Percentiles rank a stretch among this genome's conserved stretches.
Conservation (phyloP, 2,113 vertebrate species). For the Struthio camelus region DNA sequence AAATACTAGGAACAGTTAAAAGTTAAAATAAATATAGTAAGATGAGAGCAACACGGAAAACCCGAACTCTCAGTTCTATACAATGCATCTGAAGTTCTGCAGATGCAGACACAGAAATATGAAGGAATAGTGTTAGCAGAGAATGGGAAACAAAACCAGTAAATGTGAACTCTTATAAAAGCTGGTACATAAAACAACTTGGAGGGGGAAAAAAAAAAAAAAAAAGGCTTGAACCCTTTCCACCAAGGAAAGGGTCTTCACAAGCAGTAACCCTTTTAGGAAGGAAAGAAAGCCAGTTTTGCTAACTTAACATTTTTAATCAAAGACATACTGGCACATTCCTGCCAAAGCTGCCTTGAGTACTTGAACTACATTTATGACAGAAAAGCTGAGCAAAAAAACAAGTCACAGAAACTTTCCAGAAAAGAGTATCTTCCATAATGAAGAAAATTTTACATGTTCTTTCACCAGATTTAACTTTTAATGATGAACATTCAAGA, state of each 20-base stretch:
- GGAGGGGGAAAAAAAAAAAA: background rate
- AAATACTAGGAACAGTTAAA: background rate
- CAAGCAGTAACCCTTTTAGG: background rate
- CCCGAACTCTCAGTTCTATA: background rate
- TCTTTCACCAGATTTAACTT: background rate
- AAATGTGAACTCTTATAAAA: background rate
- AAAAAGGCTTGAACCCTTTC: background rate
- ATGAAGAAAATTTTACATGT: background rate
- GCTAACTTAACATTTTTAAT: background rate
- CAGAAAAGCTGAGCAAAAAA: background rate
- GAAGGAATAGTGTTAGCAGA: background rate
- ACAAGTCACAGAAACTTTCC: background rate
- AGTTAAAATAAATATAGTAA: background rate
- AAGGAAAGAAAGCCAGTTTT: background rate
- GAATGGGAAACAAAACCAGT: background rate
- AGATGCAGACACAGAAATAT: background rate
- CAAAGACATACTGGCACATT: background rate
- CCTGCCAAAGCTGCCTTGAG: background rate
- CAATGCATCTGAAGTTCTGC: background rate
- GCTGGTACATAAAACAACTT: background rate
- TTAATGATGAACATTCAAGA: background rate
- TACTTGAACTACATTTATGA: background rate
- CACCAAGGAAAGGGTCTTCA: background rate
- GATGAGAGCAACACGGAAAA: background rate
- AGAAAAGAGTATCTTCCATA: background rate